Conservation (phyloP, 1,140 invertebrate genomes). For the Drosophila miranda region DNA sequence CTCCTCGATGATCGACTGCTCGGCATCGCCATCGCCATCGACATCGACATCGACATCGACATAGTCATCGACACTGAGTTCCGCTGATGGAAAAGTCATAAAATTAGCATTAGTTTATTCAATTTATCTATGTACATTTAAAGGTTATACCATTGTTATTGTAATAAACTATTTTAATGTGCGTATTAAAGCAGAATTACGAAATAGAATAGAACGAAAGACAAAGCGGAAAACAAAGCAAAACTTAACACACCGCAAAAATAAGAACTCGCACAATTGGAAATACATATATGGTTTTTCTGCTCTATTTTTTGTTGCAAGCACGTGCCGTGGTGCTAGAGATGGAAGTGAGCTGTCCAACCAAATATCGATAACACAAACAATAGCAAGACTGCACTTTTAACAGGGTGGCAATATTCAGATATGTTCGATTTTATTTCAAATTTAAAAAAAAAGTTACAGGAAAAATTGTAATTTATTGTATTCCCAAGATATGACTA, state of each 20-base stretch:
- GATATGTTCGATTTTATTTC: no score
- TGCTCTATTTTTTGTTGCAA: conserved; percentile 35
- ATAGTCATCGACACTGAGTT: conserved; percentile 83
- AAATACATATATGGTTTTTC: conserved; percentile 8
- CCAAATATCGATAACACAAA: conserved; percentile 3
- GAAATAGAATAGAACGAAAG: conserved; percentile 62
- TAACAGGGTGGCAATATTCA: no score
- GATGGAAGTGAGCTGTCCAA: conserved; percentile 22
- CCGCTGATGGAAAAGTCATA: conserved; percentile 77
- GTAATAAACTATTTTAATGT: conserved; percentile 64
- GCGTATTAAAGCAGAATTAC: no score
- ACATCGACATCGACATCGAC: no score
- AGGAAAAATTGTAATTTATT: no score
- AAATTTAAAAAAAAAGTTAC: no score
- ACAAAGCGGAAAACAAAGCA: conserved; percentile 47
- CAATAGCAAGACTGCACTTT: neutral
- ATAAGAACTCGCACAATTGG: conserved; percentile 9
- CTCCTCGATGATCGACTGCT: conserved; percentile 99
- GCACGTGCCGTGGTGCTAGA: conserved; percentile 45
- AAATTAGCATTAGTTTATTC: conserved; percentile 1
- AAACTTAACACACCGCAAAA: no score
- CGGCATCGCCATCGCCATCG: conserved; percentile 87
- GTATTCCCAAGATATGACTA: no score
- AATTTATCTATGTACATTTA: no score
- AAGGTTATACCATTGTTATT: conserved; percentile 76